Evolutionary conservation across 2,797 vertebrate genomes (phyloP), one percentile per base, ranked within the genome.

Genomic region (Pseudopleuronectes americanus): DNA sequence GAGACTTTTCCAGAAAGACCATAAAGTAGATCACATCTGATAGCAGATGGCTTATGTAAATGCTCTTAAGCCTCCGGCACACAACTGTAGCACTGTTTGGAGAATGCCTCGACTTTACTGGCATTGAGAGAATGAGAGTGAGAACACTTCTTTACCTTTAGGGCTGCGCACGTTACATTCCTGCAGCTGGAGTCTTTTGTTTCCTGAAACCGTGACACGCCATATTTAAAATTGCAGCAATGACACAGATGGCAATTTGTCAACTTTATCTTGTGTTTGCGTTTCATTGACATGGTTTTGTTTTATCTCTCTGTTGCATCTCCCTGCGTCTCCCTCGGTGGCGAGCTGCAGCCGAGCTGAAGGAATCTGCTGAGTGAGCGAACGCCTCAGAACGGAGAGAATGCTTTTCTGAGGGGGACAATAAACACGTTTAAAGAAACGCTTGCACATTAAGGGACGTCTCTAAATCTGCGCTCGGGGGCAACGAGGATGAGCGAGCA

Each of bases 381-480:
- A 86, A 91, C 78, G 80, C 66, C 75, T 80, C 64, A 22, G 66
- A 74, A 76, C 48, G 10, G 10, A 82, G 56, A 49, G 64, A 83
- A 83, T 71, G 76, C 38, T 58, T 88, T 87, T 59, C 57, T 28
- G 65, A 81, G 79, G 41, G 64, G 87, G 83, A 93, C 89, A 91
- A 90, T 92, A 84, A 85, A 81, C 81, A 80, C 78, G 81, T 75
- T 2, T 24, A 3, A 3, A 24, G 83, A 87, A 88, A 87, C 82
- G 74, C 84, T 90, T 59, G 78, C 84, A 89, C 91, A 93, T 91
- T 92, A 85, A 90, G 71, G 81, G 74, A 88, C 84, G 76, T 88
- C 80, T 88, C 80, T 92, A 92, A 93, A 94, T 92, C 92, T 83
- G 75, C 59, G 90, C 92, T 92, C 19, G 80, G 79, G 83, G 92